Evolutionary conservation across 2,113 vertebrate genomes (phyloP).

Genomic region (Odobenus rosmarus): DNA sequence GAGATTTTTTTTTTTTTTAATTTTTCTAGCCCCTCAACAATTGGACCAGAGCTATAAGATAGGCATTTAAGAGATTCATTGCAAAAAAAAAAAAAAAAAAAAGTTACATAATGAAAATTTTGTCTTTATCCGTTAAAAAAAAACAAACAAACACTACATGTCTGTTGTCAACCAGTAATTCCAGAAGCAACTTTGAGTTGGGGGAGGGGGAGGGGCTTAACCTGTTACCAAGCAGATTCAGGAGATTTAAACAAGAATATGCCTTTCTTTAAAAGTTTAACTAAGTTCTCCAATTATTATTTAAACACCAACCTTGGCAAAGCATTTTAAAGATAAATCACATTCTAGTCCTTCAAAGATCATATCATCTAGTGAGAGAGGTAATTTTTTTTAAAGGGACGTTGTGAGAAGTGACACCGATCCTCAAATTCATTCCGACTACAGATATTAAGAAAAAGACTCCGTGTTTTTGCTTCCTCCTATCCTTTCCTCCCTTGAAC

Average conservation of each 20-base stretch:
- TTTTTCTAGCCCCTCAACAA: slow-evolving; percentile 51
- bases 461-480: not conserved
- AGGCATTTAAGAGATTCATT: slow-evolving; percentile 76
- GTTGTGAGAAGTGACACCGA: accelerated
- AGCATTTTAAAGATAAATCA: not conserved
- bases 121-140: slow-evolving; percentile 48
- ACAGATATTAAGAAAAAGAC: not conserved
- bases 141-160: slow-evolving; percentile 32
- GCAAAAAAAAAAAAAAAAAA: slow-evolving; percentile 39
- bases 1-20: slow-evolving; percentile 68
- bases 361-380: not conserved
- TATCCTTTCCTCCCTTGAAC: not conserved
- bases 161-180: slow-evolving; percentile 38
- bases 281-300: not conserved
- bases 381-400: not conserved
- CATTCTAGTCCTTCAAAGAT: not conserved
- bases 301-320: not conserved
- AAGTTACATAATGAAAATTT: slow-evolving; percentile 44
- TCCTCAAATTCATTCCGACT: not conserved
- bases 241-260: not conserved
- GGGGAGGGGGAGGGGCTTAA: accelerated
- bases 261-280: not conserved
- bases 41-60: slow-evolving; percentile 74
- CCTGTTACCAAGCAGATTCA: not conserved
- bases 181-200: not conserved